phyloP scores from a whole-genome alignment of 2,888 invertebrate genomes.

The Napeogenes inachia region DNA sequence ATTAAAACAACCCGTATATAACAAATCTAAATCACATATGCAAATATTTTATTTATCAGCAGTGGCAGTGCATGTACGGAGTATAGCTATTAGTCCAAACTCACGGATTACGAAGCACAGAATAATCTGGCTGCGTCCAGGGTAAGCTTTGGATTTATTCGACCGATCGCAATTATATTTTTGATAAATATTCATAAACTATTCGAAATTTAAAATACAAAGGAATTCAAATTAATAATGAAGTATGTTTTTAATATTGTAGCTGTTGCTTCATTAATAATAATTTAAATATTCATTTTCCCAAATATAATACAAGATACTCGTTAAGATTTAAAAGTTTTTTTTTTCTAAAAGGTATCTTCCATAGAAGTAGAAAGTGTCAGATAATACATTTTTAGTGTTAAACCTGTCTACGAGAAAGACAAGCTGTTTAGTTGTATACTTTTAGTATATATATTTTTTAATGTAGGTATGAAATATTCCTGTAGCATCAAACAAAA shows the following conservation, averaged over 20 bases:
- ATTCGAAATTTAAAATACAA: neutral
- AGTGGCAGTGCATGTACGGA: constrained; percentile 18
- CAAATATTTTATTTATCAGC: constrained; percentile 10
- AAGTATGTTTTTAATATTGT: neutral
- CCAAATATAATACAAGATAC: too few species aligned
- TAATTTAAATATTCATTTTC: too few species aligned
- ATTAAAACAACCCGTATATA: neutral
- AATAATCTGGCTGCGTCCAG: constrained; percentile 37
- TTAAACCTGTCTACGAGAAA: too few species aligned
- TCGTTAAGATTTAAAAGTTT: too few species aligned
- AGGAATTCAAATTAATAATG: neutral
- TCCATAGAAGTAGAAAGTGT: too few species aligned
- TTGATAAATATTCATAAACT: neutral
- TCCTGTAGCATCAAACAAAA: too few species aligned
- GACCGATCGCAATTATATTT: constrained; percentile 1
- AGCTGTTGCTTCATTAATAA: neutral
- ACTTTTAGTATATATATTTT: too few species aligned
- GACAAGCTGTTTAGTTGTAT: too few species aligned
- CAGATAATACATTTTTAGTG: too few species aligned
- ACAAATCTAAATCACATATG: neutral
- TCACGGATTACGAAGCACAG: constrained; percentile 39
- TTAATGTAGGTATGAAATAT: too few species aligned
- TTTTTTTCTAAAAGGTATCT: too few species aligned
- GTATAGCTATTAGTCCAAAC: constrained; percentile 38
- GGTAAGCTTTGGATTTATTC: constrained; percentile 39